Base-by-base conservation (phyloP, 2,888 invertebrate genomes). In the Spisula subtruncata region DNA sequence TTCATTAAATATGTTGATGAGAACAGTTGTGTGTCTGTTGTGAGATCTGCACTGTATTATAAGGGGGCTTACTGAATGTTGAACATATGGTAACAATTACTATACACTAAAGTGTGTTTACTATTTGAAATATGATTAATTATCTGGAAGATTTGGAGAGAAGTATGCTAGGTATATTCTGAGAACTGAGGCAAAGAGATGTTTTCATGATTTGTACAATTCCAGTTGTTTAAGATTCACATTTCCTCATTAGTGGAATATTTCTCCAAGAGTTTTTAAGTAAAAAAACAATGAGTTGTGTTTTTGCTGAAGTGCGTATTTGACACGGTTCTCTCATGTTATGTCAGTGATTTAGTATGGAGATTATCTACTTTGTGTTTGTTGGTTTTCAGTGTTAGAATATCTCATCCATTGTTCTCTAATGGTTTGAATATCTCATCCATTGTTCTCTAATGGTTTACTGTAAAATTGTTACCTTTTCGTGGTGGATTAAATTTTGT, bases 81-180 rank as follows among this genome's bases (percentile, higher is more conserved):
- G 75, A 81, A 81, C 86, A 86, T 66, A 48, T 86, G 86, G 81
- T 86, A n/a, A 81, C 71, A 86, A 81, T 86, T 56, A 29, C 20
- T 18, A 29, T 25, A 71, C 41, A 81, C 81, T 51, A 25, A 60
- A 81, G 56, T 16, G 35, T 86, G 79, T 86, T 81, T 81, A 86
- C 81, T 81, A 81, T 86, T 86, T 81, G 46, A 86, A 86, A 86
- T 86, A 86, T 86, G 81, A 86, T 86, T 86, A 86, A 86, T 86
- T 60, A 81, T 81, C 60, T 12, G 29, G 32, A 71, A n/a, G n/a
- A 71, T 71, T 32, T 71, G 29, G 32, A 71, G 71, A 71, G 32
- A 71, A 71, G 12, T 71, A 71, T 8, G 16, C 71, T 32, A 71
- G 71, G 71, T 12, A 71, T n/a, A n/a, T n/a, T n/a, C n/a, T n/a